Base-by-base conservation (phyloP, 37 sponge, comb jelly and placozoan genomes). In the Eunapius fragilis region DNA sequence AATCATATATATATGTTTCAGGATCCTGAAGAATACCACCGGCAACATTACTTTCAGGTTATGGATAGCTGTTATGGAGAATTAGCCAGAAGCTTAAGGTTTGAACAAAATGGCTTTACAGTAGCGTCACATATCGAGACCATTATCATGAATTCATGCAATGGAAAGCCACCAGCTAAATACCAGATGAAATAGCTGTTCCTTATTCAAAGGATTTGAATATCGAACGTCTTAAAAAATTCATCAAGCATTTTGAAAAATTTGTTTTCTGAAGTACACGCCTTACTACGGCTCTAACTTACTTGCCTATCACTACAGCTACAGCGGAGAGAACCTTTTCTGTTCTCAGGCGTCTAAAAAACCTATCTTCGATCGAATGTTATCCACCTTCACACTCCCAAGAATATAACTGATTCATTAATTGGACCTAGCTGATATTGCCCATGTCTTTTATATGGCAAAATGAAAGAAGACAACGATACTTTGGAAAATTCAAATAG, bases 261-360 rank as follows among this genome's bases (percentile, higher is more conserved):
- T n/a, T n/a, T n/a, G n/a, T 49, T 91, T 31, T 69, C 74, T 27
- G 83, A 91, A 76, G 80, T 90, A 11, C 31, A 36, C 34, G 26
- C 32, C 25, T 37, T 90, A 33, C 71, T 90, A 22, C 45, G 34
- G 22, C 26, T 91, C 27, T 72, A 48, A 33, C 58, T 77, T 0
- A 91, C 87, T n/a, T 91, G 24, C 92, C 92, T 14, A 70, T 87
- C n/a, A 87, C 88, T 27, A 82, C 88, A 37, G 76, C 92, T 36
- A 83, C 84, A 37, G 85, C 87, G 31, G 87, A 90, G 67, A 81
- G 91, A 38, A 77, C 83, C 38, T 90, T 90, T 82, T 86, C 91
- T 69, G 80, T 77, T 33, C 71, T 90, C n/a, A n/a, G n/a, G n/a
- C n/a, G n/a, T n/a, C n/a, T n/a, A n/a, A n/a, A n/a, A n/a, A n/a